These are phyloP conservation scores for Conistra vaccinii DNA, from an alignment of 2,888 invertebrate species.

Conservation along the genomic window DNA sequence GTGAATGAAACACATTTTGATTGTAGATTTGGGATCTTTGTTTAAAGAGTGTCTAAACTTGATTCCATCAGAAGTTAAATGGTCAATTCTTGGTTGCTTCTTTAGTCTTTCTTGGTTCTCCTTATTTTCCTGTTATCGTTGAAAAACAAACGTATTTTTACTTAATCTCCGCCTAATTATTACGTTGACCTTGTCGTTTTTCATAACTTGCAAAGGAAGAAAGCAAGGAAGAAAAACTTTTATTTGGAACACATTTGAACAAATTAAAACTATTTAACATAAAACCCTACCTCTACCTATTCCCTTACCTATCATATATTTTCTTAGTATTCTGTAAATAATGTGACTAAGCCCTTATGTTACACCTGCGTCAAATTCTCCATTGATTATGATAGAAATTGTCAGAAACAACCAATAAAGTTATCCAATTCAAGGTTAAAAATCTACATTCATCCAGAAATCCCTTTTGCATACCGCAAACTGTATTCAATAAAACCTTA, in stretches of 20 bases:
- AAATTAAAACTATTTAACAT: no score
- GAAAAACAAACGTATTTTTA: no score
- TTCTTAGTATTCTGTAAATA: not conserved
- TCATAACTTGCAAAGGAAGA: not conserved
- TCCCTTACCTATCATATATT: not conserved
- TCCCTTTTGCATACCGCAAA: slow-evolving; percentile 17
- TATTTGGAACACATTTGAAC: no score
- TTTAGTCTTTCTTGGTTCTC: not conserved
- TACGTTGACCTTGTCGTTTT: no score
- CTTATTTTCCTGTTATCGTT: no score
- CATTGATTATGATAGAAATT: not conserved
- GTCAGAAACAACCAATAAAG: not conserved
- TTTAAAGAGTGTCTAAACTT: no score
- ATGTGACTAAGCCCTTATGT: not conserved
- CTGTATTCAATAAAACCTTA: slow-evolving; percentile 51
- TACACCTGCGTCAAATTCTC: not conserved
- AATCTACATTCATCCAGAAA: slow-evolving; percentile 4
- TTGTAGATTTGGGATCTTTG: not conserved
- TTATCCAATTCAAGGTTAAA: slow-evolving; percentile 4
- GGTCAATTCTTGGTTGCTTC: not conserved
- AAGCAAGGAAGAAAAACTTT: no score
- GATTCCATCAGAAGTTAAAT: not conserved
- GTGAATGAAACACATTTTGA: not conserved
- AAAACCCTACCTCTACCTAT: no score
- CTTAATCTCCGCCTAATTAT: no score